Evolutionary conservation across 1,140 invertebrate genomes (phyloP).

Genomic region (Drosophila watanabei): DNA sequence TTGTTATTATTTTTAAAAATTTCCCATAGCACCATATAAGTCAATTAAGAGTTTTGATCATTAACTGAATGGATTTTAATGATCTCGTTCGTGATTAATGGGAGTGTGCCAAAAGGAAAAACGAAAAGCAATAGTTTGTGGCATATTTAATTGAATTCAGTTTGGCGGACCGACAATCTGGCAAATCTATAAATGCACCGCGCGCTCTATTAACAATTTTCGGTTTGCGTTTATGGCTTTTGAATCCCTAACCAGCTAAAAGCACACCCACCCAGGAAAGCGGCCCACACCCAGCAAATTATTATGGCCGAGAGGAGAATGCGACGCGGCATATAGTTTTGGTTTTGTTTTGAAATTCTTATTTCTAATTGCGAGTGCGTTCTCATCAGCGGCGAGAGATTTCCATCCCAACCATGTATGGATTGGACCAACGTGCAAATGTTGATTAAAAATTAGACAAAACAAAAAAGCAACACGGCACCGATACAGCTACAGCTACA

Average conservation of each 20-base stretch:
- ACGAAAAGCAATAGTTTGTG: constrained; percentile 22
- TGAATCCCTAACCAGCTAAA: constrained; percentile 24
- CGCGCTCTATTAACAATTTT: constrained; percentile 76
- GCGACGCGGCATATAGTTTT: constrained; percentile 51
- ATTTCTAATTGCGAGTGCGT: constrained; percentile 73
- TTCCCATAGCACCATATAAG: constrained; percentile 50
- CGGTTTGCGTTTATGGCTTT: constrained; percentile 53
- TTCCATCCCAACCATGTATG: constrained; percentile 80
- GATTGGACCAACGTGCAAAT: constrained; percentile 83
- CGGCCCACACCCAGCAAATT: constrained; percentile 53
- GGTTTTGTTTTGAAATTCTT: constrained; percentile 67
- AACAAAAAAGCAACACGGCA: constrained; percentile 59
- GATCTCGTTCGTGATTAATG: constrained; percentile 40
- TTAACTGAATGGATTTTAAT: constrained; percentile 46
- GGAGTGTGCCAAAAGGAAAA: constrained; percentile 20
- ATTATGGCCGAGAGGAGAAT: constrained; percentile 53
- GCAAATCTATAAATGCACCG: constrained; percentile 61
- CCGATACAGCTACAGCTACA: constrained; percentile 13
- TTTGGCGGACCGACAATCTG: constrained; percentile 23
- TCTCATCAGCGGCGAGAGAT: constrained; percentile 60
- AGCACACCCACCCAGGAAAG: constrained; percentile 29
- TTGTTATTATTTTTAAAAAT: constrained; percentile 55
- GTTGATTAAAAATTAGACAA: constrained; percentile 84
- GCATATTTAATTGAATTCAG: constrained; percentile 40
- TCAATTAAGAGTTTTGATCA: constrained; percentile 37